Percentiles rank a stretch among this genome's conserved stretches.
Conservation (phyloP, 2,113 vertebrate species). For the Salvelinus fontinalis region DNA sequence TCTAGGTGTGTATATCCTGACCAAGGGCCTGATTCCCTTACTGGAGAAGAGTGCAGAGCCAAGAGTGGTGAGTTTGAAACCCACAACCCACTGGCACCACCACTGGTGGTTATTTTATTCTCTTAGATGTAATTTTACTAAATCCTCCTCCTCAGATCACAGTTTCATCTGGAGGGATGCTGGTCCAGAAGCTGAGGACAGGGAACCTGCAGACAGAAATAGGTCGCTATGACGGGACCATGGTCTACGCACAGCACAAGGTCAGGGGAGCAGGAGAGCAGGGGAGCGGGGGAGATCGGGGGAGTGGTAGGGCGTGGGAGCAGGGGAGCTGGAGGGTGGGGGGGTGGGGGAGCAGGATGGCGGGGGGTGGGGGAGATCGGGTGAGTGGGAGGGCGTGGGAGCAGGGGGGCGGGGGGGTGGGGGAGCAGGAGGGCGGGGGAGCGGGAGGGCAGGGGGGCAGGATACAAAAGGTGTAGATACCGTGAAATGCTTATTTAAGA, state of each 20-base stretch:
- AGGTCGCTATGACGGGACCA: conserved; percentile 74
- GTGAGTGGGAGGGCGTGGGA: background rate
- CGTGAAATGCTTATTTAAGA: too few species aligned
- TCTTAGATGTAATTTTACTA: too few species aligned
- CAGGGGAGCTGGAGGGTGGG: too few species aligned
- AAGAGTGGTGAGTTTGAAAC: conserved; percentile 73
- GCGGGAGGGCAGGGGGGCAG: background rate
- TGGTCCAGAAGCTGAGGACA: conserved; percentile 78
- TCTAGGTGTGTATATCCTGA: conserved; percentile 75
- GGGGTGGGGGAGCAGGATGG: too few species aligned
- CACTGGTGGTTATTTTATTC: background rate
- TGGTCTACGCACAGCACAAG: conserved; percentile 81
- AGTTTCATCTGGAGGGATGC: conserved; percentile 77
- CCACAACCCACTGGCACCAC: background rate
- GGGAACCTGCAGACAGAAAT: conserved; percentile 78
- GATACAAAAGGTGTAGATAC: too few species aligned
- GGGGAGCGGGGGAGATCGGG: too few species aligned
- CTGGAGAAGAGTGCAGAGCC: conserved; percentile 78
- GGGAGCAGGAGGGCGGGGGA: too few species aligned
- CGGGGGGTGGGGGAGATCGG: too few species aligned
- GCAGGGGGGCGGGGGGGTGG: too few species aligned
- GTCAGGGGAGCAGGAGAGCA: conserved; percentile 34
- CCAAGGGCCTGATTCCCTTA: conserved; percentile 74
- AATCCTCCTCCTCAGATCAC: conserved; percentile 60
- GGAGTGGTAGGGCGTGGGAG: too few species aligned